These are phyloP conservation scores for Plagodis dolabraria DNA, from an alignment of 2,888 invertebrate species.

Conservation along the genomic window DNA sequence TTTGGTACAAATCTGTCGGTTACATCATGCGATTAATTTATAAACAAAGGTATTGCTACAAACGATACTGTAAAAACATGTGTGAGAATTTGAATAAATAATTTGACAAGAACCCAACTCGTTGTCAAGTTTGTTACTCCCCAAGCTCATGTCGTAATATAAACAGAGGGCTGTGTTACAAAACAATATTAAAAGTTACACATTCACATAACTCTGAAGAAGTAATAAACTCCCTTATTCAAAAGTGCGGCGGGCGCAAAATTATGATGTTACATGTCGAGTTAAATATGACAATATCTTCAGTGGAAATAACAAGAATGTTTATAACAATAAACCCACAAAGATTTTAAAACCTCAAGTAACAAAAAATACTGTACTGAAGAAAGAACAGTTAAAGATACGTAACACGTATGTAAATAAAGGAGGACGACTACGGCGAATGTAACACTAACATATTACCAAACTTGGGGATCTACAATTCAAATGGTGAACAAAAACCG, in stretches of 20 bases:
- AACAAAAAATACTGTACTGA: constrained; percentile 35
- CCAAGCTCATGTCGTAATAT: constrained; percentile 28
- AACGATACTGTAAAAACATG: neutral
- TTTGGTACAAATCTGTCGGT: neutral
- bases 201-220: constrained; percentile 33
- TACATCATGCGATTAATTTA: neutral
- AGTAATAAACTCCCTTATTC: neutral
- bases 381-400: constrained; percentile 40
- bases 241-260: constrained; percentile 1
- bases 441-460: constrained; percentile 54
- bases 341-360: constrained; percentile 31
- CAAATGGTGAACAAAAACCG: constrained; percentile 55
- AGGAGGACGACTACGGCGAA: constrained; percentile 33
- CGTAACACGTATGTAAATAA: constrained; percentile 47
- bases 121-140: constrained; percentile 17
- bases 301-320: too few relatives aligned
- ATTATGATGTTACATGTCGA: neutral
- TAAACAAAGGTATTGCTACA: neutral
- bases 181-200: constrained; percentile 42
- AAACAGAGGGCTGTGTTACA: constrained; percentile 30
- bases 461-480: constrained; percentile 55
- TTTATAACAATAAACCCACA: constrained; percentile 2
- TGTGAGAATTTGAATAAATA: neutral
- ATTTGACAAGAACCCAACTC: constrained; percentile 1
- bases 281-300: neutral